These are phyloP conservation scores for Eidolon helvum DNA, from an alignment of 2,113 vertebrate species.

Conservation along the genomic window DNA sequence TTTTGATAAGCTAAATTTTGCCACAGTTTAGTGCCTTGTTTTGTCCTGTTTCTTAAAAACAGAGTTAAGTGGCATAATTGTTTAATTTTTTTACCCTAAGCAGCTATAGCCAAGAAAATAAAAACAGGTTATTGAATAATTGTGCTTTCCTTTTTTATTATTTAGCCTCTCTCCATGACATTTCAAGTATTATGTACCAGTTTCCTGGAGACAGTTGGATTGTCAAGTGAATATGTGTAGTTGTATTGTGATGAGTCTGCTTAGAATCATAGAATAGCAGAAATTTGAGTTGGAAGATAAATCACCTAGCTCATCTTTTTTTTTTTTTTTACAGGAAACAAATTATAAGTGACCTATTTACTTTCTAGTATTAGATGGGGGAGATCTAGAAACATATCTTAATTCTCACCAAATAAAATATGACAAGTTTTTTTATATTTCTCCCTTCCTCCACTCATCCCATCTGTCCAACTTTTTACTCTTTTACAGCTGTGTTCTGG, in stretches of 20 bases:
- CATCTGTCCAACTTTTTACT: not conserved
- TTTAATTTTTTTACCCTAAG: not conserved
- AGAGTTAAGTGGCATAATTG: not conserved
- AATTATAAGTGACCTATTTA: not conserved
- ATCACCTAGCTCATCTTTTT: not conserved
- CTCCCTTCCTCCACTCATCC: not conserved
- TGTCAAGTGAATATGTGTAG: not conserved
- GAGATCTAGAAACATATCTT: not conserved
- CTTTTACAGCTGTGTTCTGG: conserved; percentile 94
- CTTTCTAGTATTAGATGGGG: not conserved
- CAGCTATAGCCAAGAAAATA: not conserved
- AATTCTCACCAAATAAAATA: not conserved
- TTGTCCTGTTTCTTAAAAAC: not conserved
- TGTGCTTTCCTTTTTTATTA: not conserved
- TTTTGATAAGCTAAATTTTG: conserved; percentile 32
- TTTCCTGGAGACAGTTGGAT: not conserved
- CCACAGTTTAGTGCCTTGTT: not conserved
- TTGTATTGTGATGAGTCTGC: not conserved
- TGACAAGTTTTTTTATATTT: not conserved
- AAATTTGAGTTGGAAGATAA: not conserved
- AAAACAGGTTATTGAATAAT: not conserved
- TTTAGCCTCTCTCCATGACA: not conserved
- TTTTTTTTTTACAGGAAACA: not conserved
- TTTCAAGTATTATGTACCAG: not conserved
- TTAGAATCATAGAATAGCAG: not conserved